These are phyloP conservation scores for Cerastoderma edule DNA, from an alignment of 2,888 invertebrate species.

Conservation along the genomic window DNA sequence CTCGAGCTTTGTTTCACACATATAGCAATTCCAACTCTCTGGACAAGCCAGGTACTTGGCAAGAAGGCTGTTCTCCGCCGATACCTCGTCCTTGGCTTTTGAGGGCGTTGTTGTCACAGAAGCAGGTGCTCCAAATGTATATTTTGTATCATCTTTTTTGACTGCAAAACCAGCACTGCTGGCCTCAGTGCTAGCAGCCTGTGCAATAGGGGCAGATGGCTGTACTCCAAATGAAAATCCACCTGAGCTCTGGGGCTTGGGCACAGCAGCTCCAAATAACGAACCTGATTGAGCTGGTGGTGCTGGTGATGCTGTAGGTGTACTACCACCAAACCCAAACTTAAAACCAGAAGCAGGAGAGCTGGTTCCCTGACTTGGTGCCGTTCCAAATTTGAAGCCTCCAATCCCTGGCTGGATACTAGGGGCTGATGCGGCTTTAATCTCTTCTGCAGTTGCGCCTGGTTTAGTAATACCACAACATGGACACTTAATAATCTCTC, in stretches of 20 bases:
- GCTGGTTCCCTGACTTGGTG: constrained; percentile 4
- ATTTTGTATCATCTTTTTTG: constrained; percentile 25
- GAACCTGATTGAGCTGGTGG: background rate
- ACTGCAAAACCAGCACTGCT: constrained; percentile 38
- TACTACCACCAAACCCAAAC: constrained; percentile 56
- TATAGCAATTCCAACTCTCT: constrained; percentile 88
- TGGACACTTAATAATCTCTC: constrained; percentile 70
- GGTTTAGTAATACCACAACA: constrained; percentile 80
- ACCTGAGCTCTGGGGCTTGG: constrained; percentile 14
- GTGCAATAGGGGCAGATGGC: background rate
- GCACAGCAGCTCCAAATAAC: background rate
- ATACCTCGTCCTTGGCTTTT: background rate
- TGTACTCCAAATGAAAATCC: constrained; percentile 37
- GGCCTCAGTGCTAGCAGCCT: background rate
- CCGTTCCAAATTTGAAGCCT: constrained; percentile 40
- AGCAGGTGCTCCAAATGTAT: constrained; percentile 17
- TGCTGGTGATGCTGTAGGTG: constrained; percentile 18
- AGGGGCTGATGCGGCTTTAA: constrained; percentile 38
- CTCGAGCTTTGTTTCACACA: constrained; percentile 87
- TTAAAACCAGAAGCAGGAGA: constrained; percentile 40
- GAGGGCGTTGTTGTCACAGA: constrained; percentile 4
- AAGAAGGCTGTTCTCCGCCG: constrained; percentile 32
- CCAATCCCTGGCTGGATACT: constrained; percentile 33
- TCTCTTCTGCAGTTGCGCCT: constrained; percentile 71
- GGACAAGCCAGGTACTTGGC: constrained; percentile 79